Conservation (phyloP, 1,140 invertebrate species). For the Alviniconcha marisindica region DNA sequence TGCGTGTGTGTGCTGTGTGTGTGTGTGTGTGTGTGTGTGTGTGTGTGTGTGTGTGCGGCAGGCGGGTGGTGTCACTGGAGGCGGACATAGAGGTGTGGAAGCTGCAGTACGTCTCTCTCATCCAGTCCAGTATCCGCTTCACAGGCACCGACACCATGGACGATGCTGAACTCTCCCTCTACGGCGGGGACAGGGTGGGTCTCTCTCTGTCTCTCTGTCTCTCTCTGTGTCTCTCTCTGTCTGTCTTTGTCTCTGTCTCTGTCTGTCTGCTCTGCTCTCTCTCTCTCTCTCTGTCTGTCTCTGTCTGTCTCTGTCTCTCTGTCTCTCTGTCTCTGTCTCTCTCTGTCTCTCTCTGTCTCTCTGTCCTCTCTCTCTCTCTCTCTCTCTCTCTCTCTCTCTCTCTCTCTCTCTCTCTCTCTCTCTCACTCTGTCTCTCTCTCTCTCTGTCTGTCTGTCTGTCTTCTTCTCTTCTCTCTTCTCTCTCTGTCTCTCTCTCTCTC, state of each 20-base stretch:
- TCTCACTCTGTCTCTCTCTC: not conserved
- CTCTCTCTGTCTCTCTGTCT: slow-evolving; percentile 73
- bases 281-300: slow-evolving; percentile 55
- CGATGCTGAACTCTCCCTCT: slow-evolving; percentile 77
- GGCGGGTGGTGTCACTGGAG: slow-evolving; percentile 60
- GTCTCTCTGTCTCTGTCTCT: slow-evolving; percentile 75
- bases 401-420: not conserved
- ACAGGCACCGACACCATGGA: slow-evolving; percentile 75
- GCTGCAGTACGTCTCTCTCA: slow-evolving; percentile 78
- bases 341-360: slow-evolving; percentile 2
- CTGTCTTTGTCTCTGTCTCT: not conserved
- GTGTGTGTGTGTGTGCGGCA: slow-evolving; percentile 59
- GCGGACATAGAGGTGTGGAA: slow-evolving; percentile 77
- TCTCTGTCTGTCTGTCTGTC: not conserved
- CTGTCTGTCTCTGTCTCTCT: not conserved
- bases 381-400: not conserved
- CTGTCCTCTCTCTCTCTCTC: not conserved
- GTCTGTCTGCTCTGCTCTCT: not conserved
- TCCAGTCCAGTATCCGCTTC: slow-evolving; percentile 78
- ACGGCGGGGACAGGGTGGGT: slow-evolving; percentile 78
- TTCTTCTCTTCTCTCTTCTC: no score
- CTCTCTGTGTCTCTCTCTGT: slow-evolving; percentile 42
- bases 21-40: not conserved
- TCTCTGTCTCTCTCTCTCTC: not conserved
- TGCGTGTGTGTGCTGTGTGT: no score